Evolutionary conservation across 2,113 vertebrate species (phyloP).

Genomic region (Ictalurus punctatus): DNA sequence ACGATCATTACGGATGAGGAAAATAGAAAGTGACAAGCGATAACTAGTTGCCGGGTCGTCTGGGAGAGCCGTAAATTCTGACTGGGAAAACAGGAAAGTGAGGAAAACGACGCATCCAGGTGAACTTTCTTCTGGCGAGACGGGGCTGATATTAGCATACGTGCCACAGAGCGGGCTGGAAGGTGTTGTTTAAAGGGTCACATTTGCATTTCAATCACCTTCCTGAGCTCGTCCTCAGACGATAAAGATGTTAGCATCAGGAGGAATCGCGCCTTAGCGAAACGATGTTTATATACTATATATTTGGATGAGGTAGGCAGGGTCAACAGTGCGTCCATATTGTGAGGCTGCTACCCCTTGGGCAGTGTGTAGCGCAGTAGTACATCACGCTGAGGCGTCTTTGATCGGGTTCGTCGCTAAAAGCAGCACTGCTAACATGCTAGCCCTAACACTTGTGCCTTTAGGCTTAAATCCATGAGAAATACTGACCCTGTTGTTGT

Average conservation of each 20-base stretch:
- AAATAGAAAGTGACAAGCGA: neutral
- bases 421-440: neutral
- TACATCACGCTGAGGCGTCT: neutral
- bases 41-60: neutral
- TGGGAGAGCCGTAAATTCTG: neutral
- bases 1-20: neutral
- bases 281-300: neutral
- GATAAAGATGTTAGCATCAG: neutral
- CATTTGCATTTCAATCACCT: conserved; percentile 63
- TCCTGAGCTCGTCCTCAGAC: neutral
- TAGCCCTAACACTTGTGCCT: conserved; percentile 5
- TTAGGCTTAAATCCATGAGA: neutral
- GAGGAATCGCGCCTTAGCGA: neutral
- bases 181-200: conserved; percentile 30
- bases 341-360: neutral
- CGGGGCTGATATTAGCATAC: conserved; percentile 27
- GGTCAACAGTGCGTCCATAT: neutral
- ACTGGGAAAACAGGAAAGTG: neutral
- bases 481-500: neutral
- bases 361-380: no score
- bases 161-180: neutral
- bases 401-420: neutral
- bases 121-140: neutral
- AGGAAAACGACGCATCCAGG: neutral
- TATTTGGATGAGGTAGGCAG: neutral